Percentiles rank a stretch among this genome's conserved stretches.
These are phyloP conservation scores for Pollachius pollachius DNA, from an alignment of 2,113 vertebrate genomes.

Conservation along the genomic window DNA sequence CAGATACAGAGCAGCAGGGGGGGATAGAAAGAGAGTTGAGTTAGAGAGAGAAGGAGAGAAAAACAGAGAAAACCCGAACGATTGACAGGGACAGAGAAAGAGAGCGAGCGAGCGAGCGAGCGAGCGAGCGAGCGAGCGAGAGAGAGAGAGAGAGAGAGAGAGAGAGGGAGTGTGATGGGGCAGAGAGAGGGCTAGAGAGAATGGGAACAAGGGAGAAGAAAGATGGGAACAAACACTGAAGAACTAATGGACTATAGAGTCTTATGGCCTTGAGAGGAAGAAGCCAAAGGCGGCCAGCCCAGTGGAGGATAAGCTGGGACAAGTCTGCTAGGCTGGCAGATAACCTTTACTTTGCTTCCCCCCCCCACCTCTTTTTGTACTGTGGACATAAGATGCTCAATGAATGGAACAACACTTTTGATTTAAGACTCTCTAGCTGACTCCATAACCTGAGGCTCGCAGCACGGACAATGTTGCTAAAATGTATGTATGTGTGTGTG, in stretches of 20 bases:
- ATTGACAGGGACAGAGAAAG: no score
- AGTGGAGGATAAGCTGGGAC: slow-evolving; percentile 10
- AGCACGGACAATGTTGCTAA: background rate
- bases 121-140: no score
- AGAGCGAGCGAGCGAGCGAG: no score
- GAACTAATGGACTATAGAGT: slow-evolving; percentile 1
- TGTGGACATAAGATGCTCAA: background rate
- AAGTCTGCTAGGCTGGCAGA: slow-evolving; percentile 1
- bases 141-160: background rate
- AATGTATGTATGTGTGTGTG: no score
- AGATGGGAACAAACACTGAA: slow-evolving; percentile 13
- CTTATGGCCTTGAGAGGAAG: slow-evolving; percentile 10
- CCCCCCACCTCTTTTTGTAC: slow-evolving; percentile 2
- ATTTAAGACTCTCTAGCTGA: no score
- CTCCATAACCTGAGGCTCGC: no score
- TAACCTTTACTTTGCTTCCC: background rate
- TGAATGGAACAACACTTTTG: background rate
- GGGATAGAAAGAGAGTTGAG: background rate
- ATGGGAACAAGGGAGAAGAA: background rate
- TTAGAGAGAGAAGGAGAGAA: background rate
- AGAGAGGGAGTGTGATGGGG: background rate
- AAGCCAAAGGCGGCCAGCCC: slow-evolving; percentile 20
- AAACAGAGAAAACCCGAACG: background rate
- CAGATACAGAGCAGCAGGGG: background rate
- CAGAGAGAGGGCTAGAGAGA: background rate